Conservation (phyloP, 2,113 vertebrate genomes). For the Bostrychus sinensis region DNA sequence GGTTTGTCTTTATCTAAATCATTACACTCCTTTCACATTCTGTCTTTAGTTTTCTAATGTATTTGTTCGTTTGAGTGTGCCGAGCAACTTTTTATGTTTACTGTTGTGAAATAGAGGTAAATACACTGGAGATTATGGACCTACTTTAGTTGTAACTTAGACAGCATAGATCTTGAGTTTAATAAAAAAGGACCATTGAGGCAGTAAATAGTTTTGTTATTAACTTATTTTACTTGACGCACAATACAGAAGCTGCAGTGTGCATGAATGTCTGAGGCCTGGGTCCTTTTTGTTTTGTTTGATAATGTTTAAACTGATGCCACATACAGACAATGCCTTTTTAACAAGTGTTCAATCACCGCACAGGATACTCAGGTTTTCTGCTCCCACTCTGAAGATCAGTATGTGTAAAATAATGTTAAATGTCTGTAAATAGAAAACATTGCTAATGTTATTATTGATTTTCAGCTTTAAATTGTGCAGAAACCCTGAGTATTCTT, state of each 20-base stretch:
- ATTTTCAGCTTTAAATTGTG: neutral
- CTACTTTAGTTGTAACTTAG: slow-evolving; percentile 3
- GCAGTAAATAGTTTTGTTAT: slow-evolving; percentile 5
- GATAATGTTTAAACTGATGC: slow-evolving; percentile 20
- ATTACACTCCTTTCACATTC: slow-evolving; percentile 1
- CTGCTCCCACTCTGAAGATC: slow-evolving; percentile 14
- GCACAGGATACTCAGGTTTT: slow-evolving; percentile 27
- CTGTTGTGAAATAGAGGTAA: slow-evolving; percentile 3
- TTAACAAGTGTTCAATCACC: slow-evolving; percentile 29
- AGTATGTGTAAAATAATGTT: neutral
- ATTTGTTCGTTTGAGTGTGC: slow-evolving; percentile 13
- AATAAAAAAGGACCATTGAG: slow-evolving; percentile 6
- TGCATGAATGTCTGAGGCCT: slow-evolving; percentile 5
- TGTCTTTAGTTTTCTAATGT: slow-evolving; percentile 2
- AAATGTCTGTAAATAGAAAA: slow-evolving; percentile 16
- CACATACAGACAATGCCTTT: slow-evolving; percentile 50
- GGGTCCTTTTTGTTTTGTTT: slow-evolving; percentile 4
- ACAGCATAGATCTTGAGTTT: neutral
- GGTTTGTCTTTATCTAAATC: slow-evolving; percentile 16
- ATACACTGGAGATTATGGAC: neutral
- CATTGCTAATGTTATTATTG: slow-evolving; percentile 1
- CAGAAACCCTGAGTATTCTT: slow-evolving; percentile 37
- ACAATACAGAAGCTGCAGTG: neutral
- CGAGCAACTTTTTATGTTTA: neutral
- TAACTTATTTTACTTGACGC: slow-evolving; percentile 23